phyloP scores from a whole-genome alignment of 2,888 invertebrate species.

The Cosmorhoe ocellata region DNA sequence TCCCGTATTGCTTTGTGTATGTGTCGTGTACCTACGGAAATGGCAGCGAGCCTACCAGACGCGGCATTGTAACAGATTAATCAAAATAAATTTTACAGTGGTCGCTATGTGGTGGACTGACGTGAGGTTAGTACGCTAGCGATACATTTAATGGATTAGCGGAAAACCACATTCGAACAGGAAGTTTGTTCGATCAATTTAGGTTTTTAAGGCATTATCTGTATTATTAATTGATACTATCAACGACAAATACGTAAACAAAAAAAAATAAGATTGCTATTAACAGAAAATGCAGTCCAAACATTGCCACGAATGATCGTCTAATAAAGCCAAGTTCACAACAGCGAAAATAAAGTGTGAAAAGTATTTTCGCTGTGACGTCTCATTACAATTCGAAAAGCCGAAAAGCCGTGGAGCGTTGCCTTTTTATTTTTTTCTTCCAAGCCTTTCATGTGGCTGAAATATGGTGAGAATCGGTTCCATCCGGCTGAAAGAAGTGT shows the following conservation, averaged over 20 bases:
- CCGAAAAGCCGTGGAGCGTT: conserved; percentile 45
- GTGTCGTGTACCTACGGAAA: conserved; percentile 54
- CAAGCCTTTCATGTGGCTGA: conserved; percentile 72
- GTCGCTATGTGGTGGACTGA: conserved; percentile 27
- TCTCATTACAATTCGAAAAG: conserved; percentile 38
- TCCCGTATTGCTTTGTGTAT: conserved; percentile 65
- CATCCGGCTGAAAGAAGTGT: conserved; percentile 72
- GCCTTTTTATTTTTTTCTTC: conserved; percentile 63
- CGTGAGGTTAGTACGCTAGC: conserved; percentile 54
- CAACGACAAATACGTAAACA: not conserved
- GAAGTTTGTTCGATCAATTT: conserved; percentile 3
- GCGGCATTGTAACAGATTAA: conserved; percentile 37
- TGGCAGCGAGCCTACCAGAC: conserved; percentile 55
- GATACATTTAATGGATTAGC: conserved; percentile 59
- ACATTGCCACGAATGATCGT: not conserved
- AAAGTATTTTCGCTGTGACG: conserved; percentile 25
- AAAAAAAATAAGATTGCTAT: not conserved
- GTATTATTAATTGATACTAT: not conserved
- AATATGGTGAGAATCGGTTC: conserved; percentile 71
- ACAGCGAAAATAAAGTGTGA: not conserved
- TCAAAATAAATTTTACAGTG: conserved; percentile 69
- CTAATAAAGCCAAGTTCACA: not conserved
- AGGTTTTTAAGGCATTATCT: not conserved
- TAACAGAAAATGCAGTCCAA: too few relatives aligned
- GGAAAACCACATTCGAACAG: conserved; percentile 36